phyloP scores from a whole-genome alignment of 1,140 invertebrate species.

The Akabosia matsudoensis region DNA sequence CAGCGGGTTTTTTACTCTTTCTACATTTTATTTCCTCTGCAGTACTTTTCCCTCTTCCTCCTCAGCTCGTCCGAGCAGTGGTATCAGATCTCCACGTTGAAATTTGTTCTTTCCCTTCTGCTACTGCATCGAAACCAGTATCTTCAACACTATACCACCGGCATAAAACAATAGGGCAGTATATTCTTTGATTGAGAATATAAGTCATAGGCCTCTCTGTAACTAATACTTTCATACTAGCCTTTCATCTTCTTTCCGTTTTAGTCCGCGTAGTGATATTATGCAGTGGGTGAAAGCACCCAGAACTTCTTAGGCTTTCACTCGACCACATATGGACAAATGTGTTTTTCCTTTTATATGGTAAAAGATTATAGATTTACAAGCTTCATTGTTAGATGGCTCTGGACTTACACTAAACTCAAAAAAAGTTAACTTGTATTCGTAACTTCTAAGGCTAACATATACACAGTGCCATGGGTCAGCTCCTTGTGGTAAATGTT shows the following conservation, averaged over 20 bases:
- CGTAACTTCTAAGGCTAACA: no score
- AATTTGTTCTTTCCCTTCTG: not conserved
- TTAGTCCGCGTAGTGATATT: not conserved
- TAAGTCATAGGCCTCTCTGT: no score
- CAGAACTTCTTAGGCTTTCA: not conserved
- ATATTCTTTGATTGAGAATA: no score
- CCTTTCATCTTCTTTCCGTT: no score
- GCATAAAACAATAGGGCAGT: not conserved
- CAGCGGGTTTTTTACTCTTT: constrained; percentile 8
- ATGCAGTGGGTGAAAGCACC: not conserved
- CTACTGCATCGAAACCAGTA: not conserved
- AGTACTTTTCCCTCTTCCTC: constrained; percentile 2
- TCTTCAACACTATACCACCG: not conserved
- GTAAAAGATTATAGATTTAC: no score
- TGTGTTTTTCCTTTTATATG: no score
- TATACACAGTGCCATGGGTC: no score
- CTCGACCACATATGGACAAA: not conserved
- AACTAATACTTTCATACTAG: no score
- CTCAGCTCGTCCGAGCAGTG: not conserved
- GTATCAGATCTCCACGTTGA: not conserved
- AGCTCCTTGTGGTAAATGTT: no score
- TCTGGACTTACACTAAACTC: no score
- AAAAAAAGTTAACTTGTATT: no score
- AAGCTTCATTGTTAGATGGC: not conserved
- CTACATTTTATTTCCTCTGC: constrained; percentile 10